Percentiles rank a stretch among this genome's conserved stretches.
Evolutionary conservation across 2,113 vertebrate genomes (phyloP).

Genomic region (Bos indicus): DNA sequence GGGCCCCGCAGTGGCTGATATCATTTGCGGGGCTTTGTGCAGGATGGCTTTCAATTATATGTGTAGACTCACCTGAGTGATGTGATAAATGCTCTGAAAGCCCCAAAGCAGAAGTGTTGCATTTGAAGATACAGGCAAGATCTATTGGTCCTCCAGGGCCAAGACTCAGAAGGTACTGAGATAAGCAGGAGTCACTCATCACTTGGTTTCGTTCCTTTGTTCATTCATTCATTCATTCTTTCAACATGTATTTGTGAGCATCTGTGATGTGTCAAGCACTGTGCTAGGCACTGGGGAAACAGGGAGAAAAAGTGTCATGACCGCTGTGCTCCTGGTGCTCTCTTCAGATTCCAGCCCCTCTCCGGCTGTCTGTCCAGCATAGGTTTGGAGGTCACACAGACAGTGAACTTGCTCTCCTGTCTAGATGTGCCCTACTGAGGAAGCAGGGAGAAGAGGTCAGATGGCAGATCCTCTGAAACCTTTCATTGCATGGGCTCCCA

Average conservation of each 20-base stretch:
- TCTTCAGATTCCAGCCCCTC: background rate
- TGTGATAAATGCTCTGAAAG: constrained; percentile 56
- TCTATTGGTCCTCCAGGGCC: background rate
- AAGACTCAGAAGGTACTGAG: background rate
- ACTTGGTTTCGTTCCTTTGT: background rate
- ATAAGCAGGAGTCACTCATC: background rate
- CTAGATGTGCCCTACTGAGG: background rate
- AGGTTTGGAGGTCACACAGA: background rate
- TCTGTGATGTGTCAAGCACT: background rate
- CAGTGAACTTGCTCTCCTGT: background rate
- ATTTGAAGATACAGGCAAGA: background rate
- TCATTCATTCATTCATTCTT: background rate
- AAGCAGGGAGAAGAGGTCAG: background rate
- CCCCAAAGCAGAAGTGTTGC: constrained; percentile 16
- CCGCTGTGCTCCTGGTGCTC: background rate
- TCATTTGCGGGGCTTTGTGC: background rate
- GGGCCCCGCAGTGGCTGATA: background rate
- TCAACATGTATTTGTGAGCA: background rate
- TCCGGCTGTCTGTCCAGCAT: background rate
- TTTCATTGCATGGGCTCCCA: background rate
- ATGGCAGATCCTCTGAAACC: background rate
- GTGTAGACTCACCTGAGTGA: constrained; percentile 48
- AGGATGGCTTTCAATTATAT: constrained; percentile 30
- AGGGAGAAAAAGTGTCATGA: too few species aligned
- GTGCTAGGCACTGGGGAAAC: background rate